These are phyloP conservation scores for Priocnemis perturbator DNA, from an alignment of 2,888 invertebrate species.

Conservation along the genomic window DNA sequence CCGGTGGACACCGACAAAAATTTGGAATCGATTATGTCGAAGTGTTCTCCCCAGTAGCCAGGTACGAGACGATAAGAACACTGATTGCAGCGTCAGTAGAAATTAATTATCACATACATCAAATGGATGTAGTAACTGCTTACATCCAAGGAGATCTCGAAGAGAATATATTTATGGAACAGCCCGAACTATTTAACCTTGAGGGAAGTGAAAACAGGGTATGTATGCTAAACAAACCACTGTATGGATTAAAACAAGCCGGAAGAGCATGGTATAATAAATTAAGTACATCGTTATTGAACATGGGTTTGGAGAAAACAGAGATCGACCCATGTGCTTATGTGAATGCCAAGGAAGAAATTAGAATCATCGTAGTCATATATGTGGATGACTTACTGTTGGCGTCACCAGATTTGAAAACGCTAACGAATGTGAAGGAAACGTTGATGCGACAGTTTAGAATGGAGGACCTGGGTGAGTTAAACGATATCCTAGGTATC, in stretches of 20 bases:
- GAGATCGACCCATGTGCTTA: slow-evolving; percentile 34
- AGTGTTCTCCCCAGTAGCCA: slow-evolving; percentile 37
- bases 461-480: slow-evolving; percentile 31
- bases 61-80: slow-evolving; percentile 38
- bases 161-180: slow-evolving; percentile 22
- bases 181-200: slow-evolving; percentile 15
- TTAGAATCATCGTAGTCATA: slow-evolving; percentile 27
- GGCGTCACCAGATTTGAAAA: slow-evolving; percentile 23
- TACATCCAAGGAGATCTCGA: slow-evolving; percentile 38
- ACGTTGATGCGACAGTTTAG: slow-evolving; percentile 23
- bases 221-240: slow-evolving; percentile 16
- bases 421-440: slow-evolving; percentile 21
- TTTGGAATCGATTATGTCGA: slow-evolving; percentile 35
- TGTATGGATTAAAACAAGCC: slow-evolving; percentile 25
- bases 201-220: slow-evolving; percentile 8
- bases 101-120: slow-evolving; percentile 39
- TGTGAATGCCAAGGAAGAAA: slow-evolving; percentile 18
- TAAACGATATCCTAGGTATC: slow-evolving; percentile 28
- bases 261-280: slow-evolving; percentile 23
- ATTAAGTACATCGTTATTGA: background rate
- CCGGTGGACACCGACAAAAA: slow-evolving; percentile 33
- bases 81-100: slow-evolving; percentile 33
- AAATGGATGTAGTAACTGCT: slow-evolving; percentile 45
- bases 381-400: slow-evolving; percentile 35
- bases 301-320: slow-evolving; percentile 15